These are phyloP conservation scores for Ornithorhynchus anatinus DNA, from an alignment of 2,113 vertebrate genomes.

Conservation along the genomic window DNA sequence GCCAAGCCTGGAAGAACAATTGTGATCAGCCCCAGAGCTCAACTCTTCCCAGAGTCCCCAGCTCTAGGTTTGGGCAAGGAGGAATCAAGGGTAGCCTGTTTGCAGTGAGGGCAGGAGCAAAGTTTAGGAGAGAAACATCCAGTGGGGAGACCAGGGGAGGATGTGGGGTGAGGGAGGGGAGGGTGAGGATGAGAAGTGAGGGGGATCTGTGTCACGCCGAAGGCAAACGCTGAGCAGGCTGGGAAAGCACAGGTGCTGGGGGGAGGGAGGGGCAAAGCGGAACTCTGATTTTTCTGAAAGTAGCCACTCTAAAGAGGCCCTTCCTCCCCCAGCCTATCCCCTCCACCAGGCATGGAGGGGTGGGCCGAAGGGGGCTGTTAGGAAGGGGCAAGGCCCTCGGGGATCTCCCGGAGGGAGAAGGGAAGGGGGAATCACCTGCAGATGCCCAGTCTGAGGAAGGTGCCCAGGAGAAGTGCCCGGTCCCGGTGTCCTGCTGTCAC, in stretches of 20 bases:
- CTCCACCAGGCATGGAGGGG: background rate
- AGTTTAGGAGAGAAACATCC: too few species aligned
- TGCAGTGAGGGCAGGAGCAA: too few species aligned
- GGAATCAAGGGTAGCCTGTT: too few species aligned
- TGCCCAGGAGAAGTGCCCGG: background rate
- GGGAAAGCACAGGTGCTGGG: slow-evolving; percentile 33
- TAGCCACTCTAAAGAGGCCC: background rate
- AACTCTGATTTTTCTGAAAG: background rate
- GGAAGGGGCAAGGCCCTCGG: too few species aligned
- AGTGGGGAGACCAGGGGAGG: too few species aligned
- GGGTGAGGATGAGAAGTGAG: background rate
- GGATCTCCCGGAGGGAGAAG: too few species aligned
- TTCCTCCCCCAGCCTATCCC: background rate
- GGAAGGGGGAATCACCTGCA: background rate
- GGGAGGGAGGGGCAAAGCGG: background rate
- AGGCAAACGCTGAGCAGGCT: slow-evolving; percentile 7
- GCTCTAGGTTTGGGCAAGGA: too few species aligned
- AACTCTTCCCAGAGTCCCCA: slow-evolving; percentile 13
- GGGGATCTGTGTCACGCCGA: background rate
- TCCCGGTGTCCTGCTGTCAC: background rate
- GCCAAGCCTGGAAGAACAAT: background rate
- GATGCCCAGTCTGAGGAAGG: background rate
- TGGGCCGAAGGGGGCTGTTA: too few species aligned
- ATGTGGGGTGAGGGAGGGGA: too few species aligned
- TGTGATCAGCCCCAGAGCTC: background rate